A percentile compares a stretch with the other conserved stretches of the same genome.
Evolutionary conservation across 2,113 vertebrate genomes (phyloP).

Genomic region (Shinisaurus crocodilurus): DNA sequence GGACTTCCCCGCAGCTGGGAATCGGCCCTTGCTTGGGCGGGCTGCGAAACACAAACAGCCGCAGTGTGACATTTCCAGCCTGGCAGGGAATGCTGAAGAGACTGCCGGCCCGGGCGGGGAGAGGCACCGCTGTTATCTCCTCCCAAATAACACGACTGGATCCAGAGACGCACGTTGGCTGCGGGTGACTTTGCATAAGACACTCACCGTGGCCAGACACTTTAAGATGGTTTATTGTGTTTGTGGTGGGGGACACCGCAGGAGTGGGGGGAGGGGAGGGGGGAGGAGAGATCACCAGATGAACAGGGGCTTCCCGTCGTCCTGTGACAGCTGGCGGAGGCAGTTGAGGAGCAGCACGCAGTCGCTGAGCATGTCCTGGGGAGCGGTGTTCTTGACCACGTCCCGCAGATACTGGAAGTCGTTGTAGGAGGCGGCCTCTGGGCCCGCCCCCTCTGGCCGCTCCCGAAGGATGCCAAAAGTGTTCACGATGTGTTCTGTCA

Average conservation of each 20-base stretch:
- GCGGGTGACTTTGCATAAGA: neutral
- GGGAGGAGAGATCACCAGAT: slow-evolving; percentile 56
- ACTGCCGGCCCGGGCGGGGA: too few relatives aligned
- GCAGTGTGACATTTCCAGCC: neutral
- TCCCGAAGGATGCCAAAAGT: slow-evolving; percentile 72
- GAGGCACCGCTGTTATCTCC: too few relatives aligned
- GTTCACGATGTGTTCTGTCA: slow-evolving; percentile 75
- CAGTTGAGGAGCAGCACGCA: slow-evolving; percentile 70
- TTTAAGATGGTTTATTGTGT: slow-evolving; percentile 1
- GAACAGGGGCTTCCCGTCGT: slow-evolving; percentile 67
- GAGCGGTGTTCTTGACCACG: slow-evolving; percentile 35
- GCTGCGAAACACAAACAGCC: neutral
- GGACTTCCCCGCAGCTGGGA: neutral
- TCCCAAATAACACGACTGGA: too few relatives aligned
- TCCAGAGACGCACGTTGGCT: neutral
- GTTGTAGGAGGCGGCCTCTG: slow-evolving; percentile 22
- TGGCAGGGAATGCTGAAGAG: neutral
- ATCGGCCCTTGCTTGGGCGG: neutral
- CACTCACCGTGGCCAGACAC: neutral
- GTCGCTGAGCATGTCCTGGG: slow-evolving; percentile 60
- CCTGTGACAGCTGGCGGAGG: slow-evolving; percentile 62
- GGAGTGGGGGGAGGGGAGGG: too few relatives aligned
- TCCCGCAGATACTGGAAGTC: slow-evolving; percentile 41
- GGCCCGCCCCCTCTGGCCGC: slow-evolving; percentile 19
- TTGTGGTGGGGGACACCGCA: neutral